phyloP scores from a whole-genome alignment of 2,888 invertebrate species.

The Ferdinandea cuprea region DNA sequence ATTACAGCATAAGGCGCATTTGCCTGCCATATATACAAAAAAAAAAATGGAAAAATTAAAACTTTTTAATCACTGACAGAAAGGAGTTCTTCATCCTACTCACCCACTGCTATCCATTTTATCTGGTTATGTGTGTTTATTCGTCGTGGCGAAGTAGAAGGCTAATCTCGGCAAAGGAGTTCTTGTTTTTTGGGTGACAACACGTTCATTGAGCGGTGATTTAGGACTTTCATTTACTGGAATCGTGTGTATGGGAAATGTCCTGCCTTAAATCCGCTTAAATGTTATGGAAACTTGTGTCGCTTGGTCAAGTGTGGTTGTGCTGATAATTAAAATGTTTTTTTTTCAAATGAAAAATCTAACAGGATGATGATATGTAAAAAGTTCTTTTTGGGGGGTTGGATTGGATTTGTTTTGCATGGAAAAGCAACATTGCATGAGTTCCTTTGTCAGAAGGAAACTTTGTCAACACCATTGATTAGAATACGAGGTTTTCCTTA shows the following conservation, averaged over 20 bases:
- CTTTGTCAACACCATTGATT: too few relatives aligned
- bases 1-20: conserved; percentile 64
- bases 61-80: conserved; percentile 77
- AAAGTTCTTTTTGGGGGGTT: conserved; percentile 17
- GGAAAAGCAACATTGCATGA: too few relatives aligned
- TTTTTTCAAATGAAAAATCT: conserved; percentile 47
- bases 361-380: conserved; percentile 55
- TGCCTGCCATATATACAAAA: conserved; percentile 19
- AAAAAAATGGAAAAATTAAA: conserved; percentile 24
- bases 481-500: too few relatives aligned
- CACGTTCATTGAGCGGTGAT: conserved; percentile 71
- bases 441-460: too few relatives aligned
- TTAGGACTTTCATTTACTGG: conserved; percentile 72
- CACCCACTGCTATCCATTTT: not conserved
- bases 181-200: conserved; percentile 72
- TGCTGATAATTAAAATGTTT: conserved; percentile 72
- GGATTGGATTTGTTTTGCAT: too few relatives aligned
- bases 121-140: conserved; percentile 22
- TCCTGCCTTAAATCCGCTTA: conserved; percentile 79
- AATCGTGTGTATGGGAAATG: conserved; percentile 24
- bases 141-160: conserved; percentile 26
- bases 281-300: conserved; percentile 79
- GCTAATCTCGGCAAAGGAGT: conserved; percentile 61
- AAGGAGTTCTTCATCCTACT: conserved; percentile 36
- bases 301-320: conserved; percentile 46